phyloP scores from a whole-genome alignment of 2,797 vertebrate genomes.

The Ciconia nigra region DNA sequence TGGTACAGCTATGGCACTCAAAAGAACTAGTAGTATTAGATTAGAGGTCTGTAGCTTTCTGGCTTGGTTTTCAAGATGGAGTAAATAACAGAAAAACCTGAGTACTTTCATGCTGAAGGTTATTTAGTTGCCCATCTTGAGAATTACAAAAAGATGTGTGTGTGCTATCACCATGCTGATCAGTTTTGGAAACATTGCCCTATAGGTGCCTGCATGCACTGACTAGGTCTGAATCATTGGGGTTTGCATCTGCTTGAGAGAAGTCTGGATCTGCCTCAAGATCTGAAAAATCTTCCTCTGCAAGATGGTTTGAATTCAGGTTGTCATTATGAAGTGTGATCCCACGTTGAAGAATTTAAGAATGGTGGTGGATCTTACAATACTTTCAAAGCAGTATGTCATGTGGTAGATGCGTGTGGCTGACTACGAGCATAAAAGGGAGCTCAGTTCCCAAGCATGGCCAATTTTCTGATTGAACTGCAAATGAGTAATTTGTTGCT shows the following conservation, averaged over 20 bases:
- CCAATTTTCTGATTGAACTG: background rate
- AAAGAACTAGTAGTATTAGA: background rate
- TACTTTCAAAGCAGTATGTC: background rate
- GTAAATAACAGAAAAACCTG: background rate
- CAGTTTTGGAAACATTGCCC: background rate
- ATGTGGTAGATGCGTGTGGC: accelerated
- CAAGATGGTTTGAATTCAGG: background rate
- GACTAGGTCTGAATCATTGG: background rate
- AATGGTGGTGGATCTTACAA: accelerated
- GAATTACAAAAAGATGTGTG: background rate
- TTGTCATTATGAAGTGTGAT: background rate
- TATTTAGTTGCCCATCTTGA: background rate
- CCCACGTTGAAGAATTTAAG: background rate
- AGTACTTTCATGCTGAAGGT: background rate
- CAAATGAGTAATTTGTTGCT: background rate
- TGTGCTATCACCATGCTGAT: background rate
- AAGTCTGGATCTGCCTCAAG: background rate
- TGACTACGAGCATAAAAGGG: background rate
- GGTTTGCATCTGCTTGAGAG: background rate
- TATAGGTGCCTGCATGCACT: background rate
- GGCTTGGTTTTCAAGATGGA: background rate
- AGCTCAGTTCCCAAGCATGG: background rate
- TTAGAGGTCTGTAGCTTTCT: background rate
- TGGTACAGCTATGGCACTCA: background rate
- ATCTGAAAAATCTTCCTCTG: background rate